phyloP scores from a whole-genome alignment of 2,888 invertebrate species.

The Drosophila mayaguana region DNA sequence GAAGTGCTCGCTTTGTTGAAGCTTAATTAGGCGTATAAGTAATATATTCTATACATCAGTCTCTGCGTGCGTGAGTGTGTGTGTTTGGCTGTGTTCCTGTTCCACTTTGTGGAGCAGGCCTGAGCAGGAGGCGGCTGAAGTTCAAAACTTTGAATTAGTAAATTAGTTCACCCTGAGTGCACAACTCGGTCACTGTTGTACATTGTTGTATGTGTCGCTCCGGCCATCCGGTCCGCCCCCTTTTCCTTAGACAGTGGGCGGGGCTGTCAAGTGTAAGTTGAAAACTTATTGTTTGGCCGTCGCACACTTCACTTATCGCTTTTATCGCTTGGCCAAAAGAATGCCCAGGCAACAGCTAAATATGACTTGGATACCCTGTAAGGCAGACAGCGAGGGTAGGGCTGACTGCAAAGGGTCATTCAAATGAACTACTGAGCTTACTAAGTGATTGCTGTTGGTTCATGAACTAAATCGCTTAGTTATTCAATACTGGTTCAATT shows the following conservation, averaged over 20 bases:
- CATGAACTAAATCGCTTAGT: not conserved
- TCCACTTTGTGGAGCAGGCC: conserved; percentile 5
- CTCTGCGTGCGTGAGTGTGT: not conserved
- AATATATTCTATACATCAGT: conserved; percentile 58
- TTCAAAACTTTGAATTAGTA: conserved; percentile 67
- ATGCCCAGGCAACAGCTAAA: not conserved
- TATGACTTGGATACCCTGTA: conserved; percentile 1
- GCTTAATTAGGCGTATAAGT: conserved; percentile 81
- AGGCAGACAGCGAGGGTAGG: not conserved
- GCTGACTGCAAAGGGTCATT: not conserved
- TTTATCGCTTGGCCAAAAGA: conserved; percentile 16
- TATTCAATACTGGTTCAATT: too few species aligned
- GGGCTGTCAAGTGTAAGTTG: conserved; percentile 14
- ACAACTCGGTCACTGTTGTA: conserved; percentile 62
- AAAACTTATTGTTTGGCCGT: conserved; percentile 22
- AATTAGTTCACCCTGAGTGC: conserved; percentile 72
- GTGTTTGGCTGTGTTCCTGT: conserved; percentile 2
- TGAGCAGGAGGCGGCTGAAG: not conserved
- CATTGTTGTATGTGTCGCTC: not conserved
- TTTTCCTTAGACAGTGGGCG: not conserved
- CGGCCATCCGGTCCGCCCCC: not conserved
- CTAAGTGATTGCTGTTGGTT: not conserved
- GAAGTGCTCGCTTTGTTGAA: conserved; percentile 78
- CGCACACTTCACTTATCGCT: conserved; percentile 44
- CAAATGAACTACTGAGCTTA: not conserved